Evolutionary conservation across 2,888 invertebrate genomes (phyloP).

Genomic region (Homarus gammarus): DNA sequence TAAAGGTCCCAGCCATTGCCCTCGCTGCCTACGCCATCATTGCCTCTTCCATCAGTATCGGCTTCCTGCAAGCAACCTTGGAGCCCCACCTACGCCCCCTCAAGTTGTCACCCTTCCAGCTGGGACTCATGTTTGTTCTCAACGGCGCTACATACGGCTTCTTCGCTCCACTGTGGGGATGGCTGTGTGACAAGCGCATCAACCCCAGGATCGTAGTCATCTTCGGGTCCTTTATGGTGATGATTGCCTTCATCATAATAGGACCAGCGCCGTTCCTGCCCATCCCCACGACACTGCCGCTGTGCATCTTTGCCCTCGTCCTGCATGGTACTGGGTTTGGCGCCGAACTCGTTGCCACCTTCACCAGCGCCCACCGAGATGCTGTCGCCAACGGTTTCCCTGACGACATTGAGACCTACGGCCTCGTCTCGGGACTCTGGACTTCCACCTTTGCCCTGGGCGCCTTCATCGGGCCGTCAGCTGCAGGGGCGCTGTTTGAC

Average conservation of each 20-base stretch:
- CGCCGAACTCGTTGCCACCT: conserved; percentile 91
- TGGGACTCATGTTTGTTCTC: conserved; percentile 90
- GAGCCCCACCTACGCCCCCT: conserved; percentile 88
- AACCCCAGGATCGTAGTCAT: conserved; percentile 86
- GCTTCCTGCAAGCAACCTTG: conserved; percentile 92
- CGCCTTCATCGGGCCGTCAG: conserved; percentile 89
- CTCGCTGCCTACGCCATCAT: conserved; percentile 86
- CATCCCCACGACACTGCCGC: conserved; percentile 53
- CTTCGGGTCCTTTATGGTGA: conserved; percentile 85
- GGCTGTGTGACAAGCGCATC: conserved; percentile 86
- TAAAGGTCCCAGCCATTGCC: conserved; percentile 87
- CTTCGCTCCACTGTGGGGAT: conserved; percentile 89
- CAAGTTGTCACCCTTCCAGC: conserved; percentile 84
- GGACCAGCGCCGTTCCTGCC: conserved; percentile 90
- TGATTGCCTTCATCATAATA: conserved; percentile 86
- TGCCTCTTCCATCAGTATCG: conserved; percentile 89
- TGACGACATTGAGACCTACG: conserved; percentile 92
- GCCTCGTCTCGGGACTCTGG: conserved; percentile 93
- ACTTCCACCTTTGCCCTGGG: conserved; percentile 94
- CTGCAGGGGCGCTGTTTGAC: conserved; percentile 87
- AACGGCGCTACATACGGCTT: conserved; percentile 90
- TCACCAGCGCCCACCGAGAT: conserved; percentile 89
- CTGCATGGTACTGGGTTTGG: conserved; percentile 91
- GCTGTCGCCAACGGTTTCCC: conserved; percentile 89
- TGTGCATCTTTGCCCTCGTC: conserved; percentile 79